phyloP scores from a whole-genome alignment of 2,113 vertebrate species.

The Perccottus glenii region DNA sequence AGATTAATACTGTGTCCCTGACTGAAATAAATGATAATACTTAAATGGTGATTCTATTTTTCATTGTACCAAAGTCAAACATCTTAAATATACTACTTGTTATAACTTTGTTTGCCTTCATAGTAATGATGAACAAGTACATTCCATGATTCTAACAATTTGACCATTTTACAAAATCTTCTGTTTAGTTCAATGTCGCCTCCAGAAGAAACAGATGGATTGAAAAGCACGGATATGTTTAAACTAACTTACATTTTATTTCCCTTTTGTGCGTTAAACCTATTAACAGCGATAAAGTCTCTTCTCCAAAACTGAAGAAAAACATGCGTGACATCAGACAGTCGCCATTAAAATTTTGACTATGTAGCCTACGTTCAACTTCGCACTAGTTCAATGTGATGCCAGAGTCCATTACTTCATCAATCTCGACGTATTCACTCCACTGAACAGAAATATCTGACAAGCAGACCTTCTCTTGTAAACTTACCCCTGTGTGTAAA shows the following conservation, averaged over 20 bases:
- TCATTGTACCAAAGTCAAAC: neutral
- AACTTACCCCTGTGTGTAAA: constrained; percentile 3
- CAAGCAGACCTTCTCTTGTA: neutral
- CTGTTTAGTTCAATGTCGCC: no score
- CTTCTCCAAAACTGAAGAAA: neutral
- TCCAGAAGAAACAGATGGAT: no score
- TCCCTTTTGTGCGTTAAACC: no score
- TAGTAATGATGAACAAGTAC: no score
- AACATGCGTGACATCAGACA: neutral
- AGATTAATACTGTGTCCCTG: neutral
- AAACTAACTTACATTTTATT: no score
- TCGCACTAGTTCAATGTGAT: neutral
- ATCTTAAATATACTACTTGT: no score
- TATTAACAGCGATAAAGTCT: no score
- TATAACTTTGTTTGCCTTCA: no score
- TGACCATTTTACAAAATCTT: no score
- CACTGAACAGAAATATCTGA: neutral
- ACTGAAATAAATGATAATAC: neutral
- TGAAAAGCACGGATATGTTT: no score
- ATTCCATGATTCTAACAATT: no score
- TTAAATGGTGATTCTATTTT: neutral
- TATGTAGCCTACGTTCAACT: neutral
- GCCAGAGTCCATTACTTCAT: neutral
- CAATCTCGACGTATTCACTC: no score
- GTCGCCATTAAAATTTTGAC: neutral